These are phyloP conservation scores for Rhinolophus sinicus DNA, from an alignment of 2,113 vertebrate genomes.

Conservation along the genomic window DNA sequence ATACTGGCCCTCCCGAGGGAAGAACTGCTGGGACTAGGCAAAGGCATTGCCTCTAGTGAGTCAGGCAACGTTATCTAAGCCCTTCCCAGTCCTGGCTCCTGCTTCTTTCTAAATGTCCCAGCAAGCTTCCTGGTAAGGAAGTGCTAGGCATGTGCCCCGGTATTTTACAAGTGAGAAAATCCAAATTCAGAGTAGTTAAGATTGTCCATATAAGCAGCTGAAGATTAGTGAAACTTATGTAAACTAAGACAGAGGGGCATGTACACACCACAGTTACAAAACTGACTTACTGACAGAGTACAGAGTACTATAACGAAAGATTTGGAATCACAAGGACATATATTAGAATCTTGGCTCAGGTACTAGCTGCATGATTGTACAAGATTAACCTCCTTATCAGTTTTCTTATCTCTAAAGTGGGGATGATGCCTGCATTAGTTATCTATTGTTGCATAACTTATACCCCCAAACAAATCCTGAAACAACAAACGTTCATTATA, in stretches of 20 bases:
- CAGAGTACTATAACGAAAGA: neutral
- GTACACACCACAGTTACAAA: neutral
- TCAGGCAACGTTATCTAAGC: neutral
- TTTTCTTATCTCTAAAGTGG: neutral
- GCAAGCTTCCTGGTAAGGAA: neutral
- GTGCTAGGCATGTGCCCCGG: neutral
- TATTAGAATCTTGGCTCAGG: neutral
- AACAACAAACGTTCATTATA: neutral
- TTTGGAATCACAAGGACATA: neutral
- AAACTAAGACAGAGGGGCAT: neutral
- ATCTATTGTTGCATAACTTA: neutral
- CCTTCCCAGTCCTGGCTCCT: neutral
- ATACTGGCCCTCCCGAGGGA: neutral
- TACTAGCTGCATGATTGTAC: neutral
- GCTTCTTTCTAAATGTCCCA: neutral
- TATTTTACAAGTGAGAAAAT: neutral
- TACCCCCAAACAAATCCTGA: neutral
- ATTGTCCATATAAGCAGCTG: neutral
- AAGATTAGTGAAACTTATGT: neutral
- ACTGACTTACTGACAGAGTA: neutral
- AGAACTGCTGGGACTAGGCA: neutral
- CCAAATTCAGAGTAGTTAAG: neutral
- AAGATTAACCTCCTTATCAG: neutral
- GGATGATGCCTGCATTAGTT: neutral
- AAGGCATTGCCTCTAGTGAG: neutral